A percentile compares a stretch with the other conserved stretches of the same genome.
Conservation (phyloP, 2,888 invertebrate genomes). For the Oligia fasciuncula region DNA sequence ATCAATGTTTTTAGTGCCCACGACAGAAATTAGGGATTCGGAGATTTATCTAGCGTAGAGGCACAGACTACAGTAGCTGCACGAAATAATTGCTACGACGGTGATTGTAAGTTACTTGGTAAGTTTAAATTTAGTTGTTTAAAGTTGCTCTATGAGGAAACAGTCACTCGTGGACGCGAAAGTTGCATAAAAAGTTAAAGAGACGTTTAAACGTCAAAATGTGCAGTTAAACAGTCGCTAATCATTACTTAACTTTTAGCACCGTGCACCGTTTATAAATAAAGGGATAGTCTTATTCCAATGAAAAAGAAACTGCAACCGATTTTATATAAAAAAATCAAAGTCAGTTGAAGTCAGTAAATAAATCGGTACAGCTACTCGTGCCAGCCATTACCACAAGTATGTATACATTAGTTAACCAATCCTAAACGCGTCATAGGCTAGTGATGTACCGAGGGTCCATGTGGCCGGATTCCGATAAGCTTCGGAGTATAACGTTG, state of each 20-base stretch:
- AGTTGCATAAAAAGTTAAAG: not conserved
- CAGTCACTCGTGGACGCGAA: not conserved
- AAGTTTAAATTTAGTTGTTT: not conserved
- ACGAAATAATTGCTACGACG: not conserved
- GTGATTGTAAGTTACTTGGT: not conserved
- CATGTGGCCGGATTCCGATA: slow-evolving; percentile 98
- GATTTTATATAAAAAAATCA: too few relatives aligned
- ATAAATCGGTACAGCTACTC: not conserved
- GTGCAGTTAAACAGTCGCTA: too few relatives aligned
- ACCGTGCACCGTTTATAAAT: not conserved
- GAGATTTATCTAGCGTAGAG: not conserved
- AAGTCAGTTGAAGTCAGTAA: not conserved
- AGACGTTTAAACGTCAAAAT: not conserved
- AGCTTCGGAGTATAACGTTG: slow-evolving; percentile 93
- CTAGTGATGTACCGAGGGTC: slow-evolving; percentile 93
- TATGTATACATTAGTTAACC: not conserved
- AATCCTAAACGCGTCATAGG: slow-evolving; percentile 78
- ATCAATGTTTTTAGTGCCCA: not conserved
- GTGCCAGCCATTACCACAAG: slow-evolving; percentile 19
- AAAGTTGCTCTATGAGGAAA: not conserved
- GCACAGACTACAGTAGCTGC: not conserved
- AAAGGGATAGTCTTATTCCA: not conserved
- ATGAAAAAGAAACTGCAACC: not conserved
- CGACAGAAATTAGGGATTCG: not conserved
- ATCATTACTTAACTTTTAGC: not conserved